These are phyloP conservation scores for Protaetia brevitarsis DNA, from an alignment of 1,140 invertebrate genomes.

Conservation along the genomic window DNA sequence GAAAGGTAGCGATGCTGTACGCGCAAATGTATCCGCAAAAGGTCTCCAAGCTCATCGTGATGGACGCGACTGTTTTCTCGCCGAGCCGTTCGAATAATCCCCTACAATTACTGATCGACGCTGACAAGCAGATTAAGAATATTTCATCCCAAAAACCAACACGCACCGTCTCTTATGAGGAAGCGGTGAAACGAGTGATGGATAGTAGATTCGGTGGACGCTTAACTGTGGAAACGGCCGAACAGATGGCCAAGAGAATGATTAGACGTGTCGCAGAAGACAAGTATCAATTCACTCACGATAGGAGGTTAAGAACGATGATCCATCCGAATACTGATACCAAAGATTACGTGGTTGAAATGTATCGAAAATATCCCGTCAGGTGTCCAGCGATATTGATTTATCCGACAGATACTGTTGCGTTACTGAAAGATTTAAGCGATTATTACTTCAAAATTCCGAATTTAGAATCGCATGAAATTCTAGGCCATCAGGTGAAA, in stretches of 20 bases:
- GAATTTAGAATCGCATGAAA: not conserved
- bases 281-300: slow-evolving; percentile 42
- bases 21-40: slow-evolving; percentile 52
- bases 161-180: slow-evolving; percentile 49
- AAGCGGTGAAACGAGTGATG: slow-evolving; percentile 51
- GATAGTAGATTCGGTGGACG: slow-evolving; percentile 38
- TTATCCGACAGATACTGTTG: slow-evolving; percentile 28
- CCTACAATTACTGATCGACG: slow-evolving; percentile 35
- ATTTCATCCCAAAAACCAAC: slow-evolving; percentile 32
- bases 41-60: slow-evolving; percentile 53
- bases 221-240: slow-evolving; percentile 49
- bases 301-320: slow-evolving; percentile 37
- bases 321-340: slow-evolving; percentile 33
- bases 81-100: slow-evolving; percentile 40
- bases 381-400: slow-evolving; percentile 45
- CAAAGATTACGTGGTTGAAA: slow-evolving; percentile 37
- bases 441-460: not conserved
- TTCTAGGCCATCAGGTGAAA: slow-evolving; percentile 17
- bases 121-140: slow-evolving; percentile 33
- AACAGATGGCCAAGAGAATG: slow-evolving; percentile 51
- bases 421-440: not conserved
- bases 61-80: slow-evolving; percentile 52
- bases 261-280: slow-evolving; percentile 45
- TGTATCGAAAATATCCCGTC: slow-evolving; percentile 36
- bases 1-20: slow-evolving; percentile 50